phyloP scores from a whole-genome alignment of 2,113 vertebrate genomes.

The Xyrauchen texanus region DNA sequence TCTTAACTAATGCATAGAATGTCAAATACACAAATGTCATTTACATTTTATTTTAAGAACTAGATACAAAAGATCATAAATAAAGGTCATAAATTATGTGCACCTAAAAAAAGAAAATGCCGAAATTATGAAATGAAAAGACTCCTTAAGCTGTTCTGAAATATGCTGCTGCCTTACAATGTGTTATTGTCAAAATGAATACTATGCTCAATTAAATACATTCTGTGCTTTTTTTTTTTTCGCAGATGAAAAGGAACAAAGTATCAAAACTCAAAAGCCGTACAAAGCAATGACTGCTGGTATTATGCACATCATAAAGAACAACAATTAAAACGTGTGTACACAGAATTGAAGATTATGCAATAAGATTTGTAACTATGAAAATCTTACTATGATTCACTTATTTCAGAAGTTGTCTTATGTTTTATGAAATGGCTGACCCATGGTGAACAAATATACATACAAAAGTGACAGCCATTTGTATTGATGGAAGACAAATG shows the following conservation, averaged over 20 bases:
- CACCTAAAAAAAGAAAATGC: constrained; percentile 83
- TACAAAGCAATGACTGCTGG: not conserved
- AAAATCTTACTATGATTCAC: constrained; percentile 2
- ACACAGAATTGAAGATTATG: constrained; percentile 36
- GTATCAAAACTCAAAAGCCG: not conserved
- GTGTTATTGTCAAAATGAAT: not conserved
- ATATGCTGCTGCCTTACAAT: constrained; percentile 22
- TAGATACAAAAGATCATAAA: constrained; percentile 99
- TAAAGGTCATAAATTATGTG: constrained; percentile 99
- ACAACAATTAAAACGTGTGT: constrained; percentile 36
- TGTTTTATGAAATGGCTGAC: too few relatives aligned
- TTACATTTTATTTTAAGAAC: constrained; percentile 99
- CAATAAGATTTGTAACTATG: not conserved
- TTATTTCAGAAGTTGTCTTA: too few relatives aligned
- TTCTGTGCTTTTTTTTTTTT: not conserved
- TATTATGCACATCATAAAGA: constrained; percentile 21
- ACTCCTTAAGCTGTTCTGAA: constrained; percentile 15
- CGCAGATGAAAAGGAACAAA: constrained; percentile 20
- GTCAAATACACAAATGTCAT: constrained; percentile 74
- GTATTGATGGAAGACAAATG: too few relatives aligned
- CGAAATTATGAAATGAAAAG: constrained; percentile 27
- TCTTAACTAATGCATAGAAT: not conserved
- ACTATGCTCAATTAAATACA: constrained; percentile 29
- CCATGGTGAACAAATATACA: too few relatives aligned
- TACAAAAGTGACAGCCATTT: too few relatives aligned